Percentiles rank a stretch among this genome's conserved stretches.
Evolutionary conservation across 1,140 invertebrate species (phyloP).

Genomic region (Saccostrea glomerata): DNA sequence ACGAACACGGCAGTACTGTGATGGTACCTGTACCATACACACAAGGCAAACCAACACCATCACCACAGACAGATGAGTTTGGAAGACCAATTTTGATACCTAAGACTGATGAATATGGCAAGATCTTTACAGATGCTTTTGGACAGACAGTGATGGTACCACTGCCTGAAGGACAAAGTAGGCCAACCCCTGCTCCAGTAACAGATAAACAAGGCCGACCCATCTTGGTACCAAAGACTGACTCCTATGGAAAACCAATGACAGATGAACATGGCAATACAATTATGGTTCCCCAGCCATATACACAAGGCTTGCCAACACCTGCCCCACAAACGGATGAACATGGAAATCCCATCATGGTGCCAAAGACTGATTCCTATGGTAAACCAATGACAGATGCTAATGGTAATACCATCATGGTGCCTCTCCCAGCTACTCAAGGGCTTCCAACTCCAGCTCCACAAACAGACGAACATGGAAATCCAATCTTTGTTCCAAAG

Average conservation of each 20-base stretch:
- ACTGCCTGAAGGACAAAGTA: not conserved
- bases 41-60: conserved; percentile 30
- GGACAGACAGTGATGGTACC: conserved; percentile 11
- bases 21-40: not conserved
- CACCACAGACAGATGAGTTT: conserved; percentile 30
- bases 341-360: conserved; percentile 36
- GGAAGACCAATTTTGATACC: conserved; percentile 20
- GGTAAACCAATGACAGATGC: conserved; percentile 16
- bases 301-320: conserved; percentile 22
- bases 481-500: conserved; percentile 1
- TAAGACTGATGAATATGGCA: conserved; percentile 10
- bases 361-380: conserved; percentile 7
- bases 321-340: conserved; percentile 41
- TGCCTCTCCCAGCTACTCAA: conserved; percentile 13
- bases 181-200: not conserved
- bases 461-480: conserved; percentile 32
- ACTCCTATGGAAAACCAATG: conserved; percentile 24
- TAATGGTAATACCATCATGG: not conserved
- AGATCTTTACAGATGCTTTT: not conserved
- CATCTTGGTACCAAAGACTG: conserved; percentile 4
- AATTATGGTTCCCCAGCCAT: not conserved
- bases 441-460: conserved; percentile 25
- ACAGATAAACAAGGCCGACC: not conserved
- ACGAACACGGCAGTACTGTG: not conserved
- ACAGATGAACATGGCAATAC: conserved; percentile 27